A percentile compares a stretch with the other conserved stretches of the same genome.
These are phyloP conservation scores for Drosophila diplacantha DNA, from an alignment of 2,888 invertebrate genomes.

Conservation along the genomic window DNA sequence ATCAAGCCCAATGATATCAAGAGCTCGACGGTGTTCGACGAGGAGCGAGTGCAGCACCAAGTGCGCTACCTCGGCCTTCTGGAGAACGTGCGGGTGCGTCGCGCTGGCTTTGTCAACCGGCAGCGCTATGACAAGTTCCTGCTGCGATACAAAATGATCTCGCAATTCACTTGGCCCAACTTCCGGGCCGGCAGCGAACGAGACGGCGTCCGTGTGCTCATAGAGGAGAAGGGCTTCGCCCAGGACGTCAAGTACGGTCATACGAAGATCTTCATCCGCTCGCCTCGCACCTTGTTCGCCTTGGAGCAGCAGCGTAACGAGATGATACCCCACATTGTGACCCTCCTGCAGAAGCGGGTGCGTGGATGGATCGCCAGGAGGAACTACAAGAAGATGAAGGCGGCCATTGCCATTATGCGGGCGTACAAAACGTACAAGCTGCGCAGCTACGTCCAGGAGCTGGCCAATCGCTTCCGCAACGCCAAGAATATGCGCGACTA, in stretches of 20 bases:
- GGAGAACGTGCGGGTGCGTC: constrained; percentile 95
- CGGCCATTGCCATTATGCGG: constrained; percentile 88
- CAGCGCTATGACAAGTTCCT: constrained; percentile 96
- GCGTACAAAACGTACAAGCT: constrained; percentile 88
- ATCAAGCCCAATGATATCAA: constrained; percentile 98
- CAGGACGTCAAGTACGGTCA: constrained; percentile 95
- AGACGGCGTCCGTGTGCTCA: constrained; percentile 91
- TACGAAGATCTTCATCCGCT: constrained; percentile 96
- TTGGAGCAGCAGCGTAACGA: constrained; percentile 92
- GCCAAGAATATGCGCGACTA: constrained; percentile 85
- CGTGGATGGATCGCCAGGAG: constrained; percentile 88
- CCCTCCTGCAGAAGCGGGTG: constrained; percentile 96
- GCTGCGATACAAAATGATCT: constrained; percentile 97
- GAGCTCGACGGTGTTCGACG: constrained; percentile 90
- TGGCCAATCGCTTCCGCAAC: constrained; percentile 82
- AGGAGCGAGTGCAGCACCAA: constrained; percentile 81
- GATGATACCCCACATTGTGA: constrained; percentile 93
- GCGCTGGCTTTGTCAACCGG: constrained; percentile 98
- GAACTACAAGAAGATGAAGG: constrained; percentile 90
- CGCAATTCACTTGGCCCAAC: constrained; percentile 97
- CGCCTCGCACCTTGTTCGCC: constrained; percentile 92
- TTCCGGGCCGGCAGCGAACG: constrained; percentile 87
- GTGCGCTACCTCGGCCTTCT: constrained; percentile 90
- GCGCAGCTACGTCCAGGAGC: constrained; percentile 83
- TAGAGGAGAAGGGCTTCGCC: constrained; percentile 86